Evolutionary conservation across 2,113 vertebrate genomes (phyloP), one percentile per base, ranked within the genome.

Genomic region (Baryphthengus martii): DNA sequence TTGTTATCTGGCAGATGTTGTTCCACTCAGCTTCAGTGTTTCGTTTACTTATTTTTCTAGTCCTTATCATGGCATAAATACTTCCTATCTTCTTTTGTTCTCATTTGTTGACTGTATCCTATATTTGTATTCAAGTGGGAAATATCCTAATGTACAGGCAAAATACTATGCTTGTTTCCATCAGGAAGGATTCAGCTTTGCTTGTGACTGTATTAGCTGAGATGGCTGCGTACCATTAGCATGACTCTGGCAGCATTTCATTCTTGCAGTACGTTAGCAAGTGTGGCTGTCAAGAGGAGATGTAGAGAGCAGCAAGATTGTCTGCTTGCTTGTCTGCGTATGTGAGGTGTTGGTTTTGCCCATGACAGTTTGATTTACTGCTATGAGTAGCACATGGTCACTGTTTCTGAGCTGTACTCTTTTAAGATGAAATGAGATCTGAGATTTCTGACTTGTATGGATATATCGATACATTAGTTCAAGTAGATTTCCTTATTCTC

Each of bases 361-460:
- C 17, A 47, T 19, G 75, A 23, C 16, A 15, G 44, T 79, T 84
- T 17, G 74, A 37, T 85, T 80, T 93, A 21, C 37, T 66, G 42
- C 71, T 72, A 8, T 0, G 0, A 37, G 45, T 71, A 47, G 62
- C 68, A 44, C 7, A 0, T 3, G 6, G 44, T 70, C 39, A 24
- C 42, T 0, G 0, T 70, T 82, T 72, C 62, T 59, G 52, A 85
- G 18, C 15, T 17, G 14, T 42, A 15, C 5, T 74, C 33, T 59
- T 12, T 52, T 55, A 33, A 68, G 10, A 9, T 25, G 31, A 91
- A 29, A 33, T 6, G 13, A 53, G 65, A 42, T 35, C 28, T 77
- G 75, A 77, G 74, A 59, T 67, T 8, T 83, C 16, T 55, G 33
- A 25, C 17, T 71, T 42, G 24, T 49, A 9, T 8, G 52, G 17